Evolutionary conservation across 2,888 invertebrate genomes (phyloP), one percentile per base, ranked within the genome.

Genomic region (Megalurothrips usitatus): DNA sequence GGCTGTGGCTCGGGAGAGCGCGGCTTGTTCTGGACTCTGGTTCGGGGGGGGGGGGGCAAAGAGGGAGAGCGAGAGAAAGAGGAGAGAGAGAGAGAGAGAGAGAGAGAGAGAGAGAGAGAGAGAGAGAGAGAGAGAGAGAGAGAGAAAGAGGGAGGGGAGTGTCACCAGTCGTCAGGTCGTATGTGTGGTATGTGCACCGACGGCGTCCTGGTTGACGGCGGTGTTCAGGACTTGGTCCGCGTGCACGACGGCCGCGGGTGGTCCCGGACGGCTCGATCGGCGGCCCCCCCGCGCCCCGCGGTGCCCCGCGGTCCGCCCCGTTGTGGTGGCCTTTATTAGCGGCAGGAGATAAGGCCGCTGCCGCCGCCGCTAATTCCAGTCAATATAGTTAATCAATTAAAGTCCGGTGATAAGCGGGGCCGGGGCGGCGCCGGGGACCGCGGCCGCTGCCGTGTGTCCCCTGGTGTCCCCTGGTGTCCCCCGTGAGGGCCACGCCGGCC

Each of bases 371-470:
- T 75, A 75, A 75, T 75, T 75, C 26, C 26, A 75, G 26, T 26
- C 68, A 26, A 75, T 75, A 26, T 75, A 26, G 68, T 75, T 75
- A 26, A 75, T 75, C 68, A 75, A 75, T 75, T 75, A 75, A 75
- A 75, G 12, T 10, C 10, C 12, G 11, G 58, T 26, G 68, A 75
- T 75, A 75, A 75, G 23, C 6, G 34, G 3, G 34, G 34, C 34
- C 34, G 3, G 3, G 3, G 34, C 6, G 3, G 34, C 34, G 34
- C 34, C 34, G n/a, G n/a, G n/a, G n/a, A n/a, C n/a, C n/a, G n/a
- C n/a, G n/a, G n/a, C n/a, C n/a, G n/a, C n/a, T n/a, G n/a, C n/a
- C n/a, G n/a, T n/a, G n/a, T n/a, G n/a, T n/a, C n/a, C n/a, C n/a
- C n/a, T n/a, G n/a, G n/a, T n/a, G n/a, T n/a, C n/a, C n/a, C n/a